phyloP scores from a whole-genome alignment of 2,888 invertebrate species.

The Automeris io region DNA sequence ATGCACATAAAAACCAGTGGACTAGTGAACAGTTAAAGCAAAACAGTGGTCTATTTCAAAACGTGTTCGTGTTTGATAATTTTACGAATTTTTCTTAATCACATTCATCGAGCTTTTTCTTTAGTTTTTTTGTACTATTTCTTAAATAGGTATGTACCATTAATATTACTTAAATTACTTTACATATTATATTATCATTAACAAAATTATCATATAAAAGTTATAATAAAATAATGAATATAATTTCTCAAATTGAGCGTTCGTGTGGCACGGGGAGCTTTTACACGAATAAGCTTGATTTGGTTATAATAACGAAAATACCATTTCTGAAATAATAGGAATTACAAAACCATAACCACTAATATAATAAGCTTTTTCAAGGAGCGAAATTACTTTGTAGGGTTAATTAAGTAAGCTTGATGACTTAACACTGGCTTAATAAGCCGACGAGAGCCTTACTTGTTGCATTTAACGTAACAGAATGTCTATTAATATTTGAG shows the following conservation, averaged over 20 bases:
- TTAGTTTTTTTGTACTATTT: neutral
- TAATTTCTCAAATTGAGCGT: neutral
- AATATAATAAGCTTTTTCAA: neutral
- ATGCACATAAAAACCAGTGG: slow-evolving; percentile 29
- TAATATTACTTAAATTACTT: neutral
- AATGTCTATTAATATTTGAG: slow-evolving; percentile 10
- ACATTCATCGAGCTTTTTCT: slow-evolving; percentile 1
- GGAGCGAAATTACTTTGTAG: slow-evolving; percentile 7
- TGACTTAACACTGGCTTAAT: slow-evolving; percentile 26
- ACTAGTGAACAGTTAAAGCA: slow-evolving; percentile 30
- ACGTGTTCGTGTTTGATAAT: slow-evolving; percentile 6
- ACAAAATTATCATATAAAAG: neutral
- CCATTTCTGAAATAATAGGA: neutral
- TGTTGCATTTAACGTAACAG: slow-evolving; percentile 43
- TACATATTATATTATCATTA: neutral
- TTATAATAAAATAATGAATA: neutral
- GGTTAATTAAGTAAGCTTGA: slow-evolving; percentile 23
- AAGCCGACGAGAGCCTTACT: slow-evolving; percentile 36
- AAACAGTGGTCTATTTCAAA: slow-evolving; percentile 12
- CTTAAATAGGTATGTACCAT: slow-evolving; percentile 7
- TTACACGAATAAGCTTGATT: neutral
- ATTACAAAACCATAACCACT: neutral
- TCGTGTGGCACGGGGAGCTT: neutral
- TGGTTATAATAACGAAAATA: neutral
- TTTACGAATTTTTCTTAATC: neutral